These are phyloP conservation scores for Lycophotia porphyrea DNA, from an alignment of 2,888 invertebrate genomes.

Conservation along the genomic window DNA sequence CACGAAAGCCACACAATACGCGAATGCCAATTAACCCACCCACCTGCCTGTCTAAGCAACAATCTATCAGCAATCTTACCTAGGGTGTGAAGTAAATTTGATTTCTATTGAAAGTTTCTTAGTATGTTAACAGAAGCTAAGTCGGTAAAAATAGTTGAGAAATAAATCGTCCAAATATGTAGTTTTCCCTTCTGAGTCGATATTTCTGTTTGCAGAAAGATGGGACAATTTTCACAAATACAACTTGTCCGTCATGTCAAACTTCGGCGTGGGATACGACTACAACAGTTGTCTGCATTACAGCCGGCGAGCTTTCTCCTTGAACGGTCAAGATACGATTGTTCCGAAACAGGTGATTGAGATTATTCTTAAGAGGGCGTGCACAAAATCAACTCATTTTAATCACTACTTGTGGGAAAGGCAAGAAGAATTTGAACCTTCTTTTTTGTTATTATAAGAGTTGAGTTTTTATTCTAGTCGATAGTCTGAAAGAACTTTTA, in stretches of 20 bases:
- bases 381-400: too few relatives aligned
- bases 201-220: constrained; percentile 78
- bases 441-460: too few relatives aligned
- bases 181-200: constrained; percentile 49
- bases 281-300: constrained; percentile 94
- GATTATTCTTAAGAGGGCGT: too few relatives aligned
- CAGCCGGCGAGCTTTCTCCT: constrained; percentile 92
- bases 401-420: too few relatives aligned
- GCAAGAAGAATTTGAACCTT: too few relatives aligned
- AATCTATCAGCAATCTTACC: too few relatives aligned
- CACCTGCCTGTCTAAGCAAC: constrained; percentile 55
- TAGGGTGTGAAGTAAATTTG: constrained; percentile 55
- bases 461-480: too few relatives aligned
- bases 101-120: constrained; percentile 65
- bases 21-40: constrained; percentile 71
- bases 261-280: constrained; percentile 93
- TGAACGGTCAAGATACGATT: constrained; percentile 92
- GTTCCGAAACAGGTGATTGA: constrained; percentile 88
- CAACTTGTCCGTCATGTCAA: constrained; percentile 91
- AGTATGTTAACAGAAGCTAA: constrained; percentile 50
- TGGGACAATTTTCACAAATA: constrained; percentile 92
- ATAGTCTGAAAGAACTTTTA: too few relatives aligned
- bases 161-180: constrained; percentile 35
- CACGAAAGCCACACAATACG: constrained; percentile 66
- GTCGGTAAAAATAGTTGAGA: constrained; percentile 35